Evolutionary conservation across 2,113 vertebrate species (phyloP).

Genomic region (Tragelaphus buxtoni): DNA sequence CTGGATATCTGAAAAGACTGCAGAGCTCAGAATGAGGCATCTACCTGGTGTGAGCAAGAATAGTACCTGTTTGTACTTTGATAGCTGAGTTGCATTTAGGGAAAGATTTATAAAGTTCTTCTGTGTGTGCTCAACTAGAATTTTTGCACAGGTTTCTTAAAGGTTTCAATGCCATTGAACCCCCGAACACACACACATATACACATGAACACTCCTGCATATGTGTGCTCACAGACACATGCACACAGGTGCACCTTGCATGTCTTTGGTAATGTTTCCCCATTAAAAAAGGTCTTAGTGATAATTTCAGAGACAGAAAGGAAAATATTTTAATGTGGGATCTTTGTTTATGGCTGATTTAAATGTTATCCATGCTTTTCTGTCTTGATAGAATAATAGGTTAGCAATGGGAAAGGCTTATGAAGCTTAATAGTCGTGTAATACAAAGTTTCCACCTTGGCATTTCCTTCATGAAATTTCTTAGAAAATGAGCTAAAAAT

Average conservation of each 20-base stretch:
- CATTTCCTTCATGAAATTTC: not conserved
- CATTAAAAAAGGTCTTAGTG: not conserved
- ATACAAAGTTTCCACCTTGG: not conserved
- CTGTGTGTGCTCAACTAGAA: not conserved
- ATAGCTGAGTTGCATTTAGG: not conserved
- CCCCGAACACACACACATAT: not conserved
- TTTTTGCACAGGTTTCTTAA: not conserved
- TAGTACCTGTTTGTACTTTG: not conserved
- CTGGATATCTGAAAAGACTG: not conserved
- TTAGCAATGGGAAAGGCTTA: not conserved
- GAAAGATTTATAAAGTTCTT: not conserved
- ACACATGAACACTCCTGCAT: not conserved
- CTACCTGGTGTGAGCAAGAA: not conserved
- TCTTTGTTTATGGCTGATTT: not conserved
- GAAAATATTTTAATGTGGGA: not conserved
- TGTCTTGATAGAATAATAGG: not conserved
- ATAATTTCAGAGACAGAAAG: not conserved
- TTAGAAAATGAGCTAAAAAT: conserved; percentile 21
- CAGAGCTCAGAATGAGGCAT: not conserved
- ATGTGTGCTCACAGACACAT: too few species aligned
- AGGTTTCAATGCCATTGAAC: not conserved
- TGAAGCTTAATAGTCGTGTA: not conserved
- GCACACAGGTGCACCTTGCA: not conserved
- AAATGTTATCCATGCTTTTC: not conserved
- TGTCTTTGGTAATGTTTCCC: not conserved